These are phyloP conservation scores for Nixonia krombeini DNA, from an alignment of 1,140 invertebrate species.

Conservation along the genomic window DNA sequence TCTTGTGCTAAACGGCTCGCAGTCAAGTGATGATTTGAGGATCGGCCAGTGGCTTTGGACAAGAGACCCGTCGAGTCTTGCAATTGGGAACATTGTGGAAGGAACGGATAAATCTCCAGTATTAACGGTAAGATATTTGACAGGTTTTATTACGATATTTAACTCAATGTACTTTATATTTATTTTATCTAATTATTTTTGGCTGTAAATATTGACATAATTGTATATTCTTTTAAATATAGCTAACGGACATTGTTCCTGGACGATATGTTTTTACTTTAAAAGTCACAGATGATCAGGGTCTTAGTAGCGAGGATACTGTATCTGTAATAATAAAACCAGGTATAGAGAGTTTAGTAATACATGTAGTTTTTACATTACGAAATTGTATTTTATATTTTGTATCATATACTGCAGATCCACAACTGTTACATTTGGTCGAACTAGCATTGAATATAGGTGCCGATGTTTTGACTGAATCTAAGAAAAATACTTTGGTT, in stretches of 20 bases:
- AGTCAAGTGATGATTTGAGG: constrained; percentile 89
- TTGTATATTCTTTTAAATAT: constrained; percentile 10
- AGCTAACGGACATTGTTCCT: constrained; percentile 87
- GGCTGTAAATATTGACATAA: neutral
- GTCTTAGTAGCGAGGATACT: constrained; percentile 83
- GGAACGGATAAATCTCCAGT: constrained; percentile 81
- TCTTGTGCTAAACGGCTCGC: constrained; percentile 87
- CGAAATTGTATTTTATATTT: too few relatives aligned
- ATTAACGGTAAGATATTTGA: constrained; percentile 76
- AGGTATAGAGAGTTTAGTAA: constrained; percentile 63
- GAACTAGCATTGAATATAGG: constrained; percentile 85
- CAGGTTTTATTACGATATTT: constrained; percentile 10
- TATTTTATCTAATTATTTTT: too few relatives aligned
- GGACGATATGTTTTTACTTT: constrained; percentile 91
- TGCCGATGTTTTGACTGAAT: constrained; percentile 80
- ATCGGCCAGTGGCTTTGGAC: constrained; percentile 90
- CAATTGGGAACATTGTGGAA: constrained; percentile 85
- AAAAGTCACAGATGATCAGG: constrained; percentile 91
- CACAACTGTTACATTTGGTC: constrained; percentile 81
- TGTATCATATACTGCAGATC: constrained; percentile 77
- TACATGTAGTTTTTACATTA: neutral
- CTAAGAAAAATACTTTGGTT: constrained; percentile 81
- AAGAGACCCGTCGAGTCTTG: constrained; percentile 84
- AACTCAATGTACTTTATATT: too few relatives aligned
- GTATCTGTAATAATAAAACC: constrained; percentile 89